Evolutionary conservation across 2,888 invertebrate species (phyloP), one percentile per base, ranked within the genome.

Genomic region (Tubulanus polymorphus): DNA sequence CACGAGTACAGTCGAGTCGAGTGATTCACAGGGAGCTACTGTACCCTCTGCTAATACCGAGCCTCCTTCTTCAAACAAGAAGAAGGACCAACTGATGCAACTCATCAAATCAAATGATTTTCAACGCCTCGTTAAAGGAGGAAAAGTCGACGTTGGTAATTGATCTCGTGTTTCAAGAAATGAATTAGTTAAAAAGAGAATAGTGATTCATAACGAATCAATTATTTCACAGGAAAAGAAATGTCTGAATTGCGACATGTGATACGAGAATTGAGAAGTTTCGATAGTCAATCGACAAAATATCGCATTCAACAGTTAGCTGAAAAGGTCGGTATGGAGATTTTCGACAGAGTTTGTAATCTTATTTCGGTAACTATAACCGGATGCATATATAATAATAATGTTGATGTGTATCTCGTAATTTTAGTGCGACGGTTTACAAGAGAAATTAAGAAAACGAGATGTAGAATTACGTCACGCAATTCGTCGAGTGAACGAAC

Each of bases 91-190:
- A 26, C 59, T 55, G 28, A 57, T 55, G 55, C 62, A 63, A 25
- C 63, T 68, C 37, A 63, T 70, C 54, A 62, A 59, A 54, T 64
- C 63, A 25, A 59, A 64, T 8, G 64, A 65, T 26, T 69, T 70
- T 49, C 57, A 59, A 48, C 65, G 62, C 29, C 57, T 69, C 23
- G 6, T n/a, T n/a, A n/a, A n/a, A n/a, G n/a, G n/a, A n/a, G n/a
- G n/a, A n/a, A n/a, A n/a, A n/a, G n/a, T n/a, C n/a, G n/a, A n/a
- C n/a, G n/a, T n/a, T n/a, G n/a, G n/a, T n/a, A n/a, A n/a, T 35
- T 15, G 35, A 35, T 35, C n/a, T 15, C 15, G 15, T 35, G 35
- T 35, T n/a, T n/a, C 35, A 15, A n/a, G n/a, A 35, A n/a, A 35
- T 35, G 15, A 15, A 35, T 35, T 35, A 35, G n/a, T 35, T 35